phyloP scores from a whole-genome alignment of 1,140 invertebrate genomes.

The Drosophila malerkotliana region DNA sequence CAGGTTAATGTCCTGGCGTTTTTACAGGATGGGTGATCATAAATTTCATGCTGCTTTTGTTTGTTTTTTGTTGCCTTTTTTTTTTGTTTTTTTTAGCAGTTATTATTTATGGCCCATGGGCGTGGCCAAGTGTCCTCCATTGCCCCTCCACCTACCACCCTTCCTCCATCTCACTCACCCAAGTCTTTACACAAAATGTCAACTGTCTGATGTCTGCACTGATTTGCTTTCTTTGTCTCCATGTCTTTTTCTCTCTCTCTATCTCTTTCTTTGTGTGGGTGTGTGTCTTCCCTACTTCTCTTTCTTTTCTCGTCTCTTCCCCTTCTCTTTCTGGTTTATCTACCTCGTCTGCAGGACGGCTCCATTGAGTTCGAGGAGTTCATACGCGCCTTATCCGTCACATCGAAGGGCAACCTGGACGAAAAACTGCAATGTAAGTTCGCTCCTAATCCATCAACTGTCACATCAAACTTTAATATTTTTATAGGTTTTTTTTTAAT shows the following conservation, averaged over 20 bases:
- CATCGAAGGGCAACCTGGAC: slow-evolving; percentile 97
- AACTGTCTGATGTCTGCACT: slow-evolving; percentile 69
- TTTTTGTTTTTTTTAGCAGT: slow-evolving; percentile 16
- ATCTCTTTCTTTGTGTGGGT: slow-evolving; percentile 9
- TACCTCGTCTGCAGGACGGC: slow-evolving; percentile 89
- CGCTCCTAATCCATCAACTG: background rate
- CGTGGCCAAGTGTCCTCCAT: slow-evolving; percentile 21
- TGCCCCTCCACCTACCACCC: background rate
- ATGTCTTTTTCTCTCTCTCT: slow-evolving; percentile 1
- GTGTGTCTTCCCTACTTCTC: slow-evolving; percentile 10
- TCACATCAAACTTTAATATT: background rate
- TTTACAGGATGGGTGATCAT: slow-evolving; percentile 44
- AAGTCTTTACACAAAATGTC: slow-evolving; percentile 42
- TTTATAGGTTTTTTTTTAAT: background rate
- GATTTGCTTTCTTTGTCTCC: slow-evolving; percentile 61
- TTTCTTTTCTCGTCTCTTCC: background rate
- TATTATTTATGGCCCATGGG: slow-evolving; percentile 67
- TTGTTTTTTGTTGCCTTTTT: slow-evolving; percentile 8
- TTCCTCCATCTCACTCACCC: background rate
- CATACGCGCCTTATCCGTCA: slow-evolving; percentile 96
- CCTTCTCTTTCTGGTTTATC: slow-evolving; percentile 4
- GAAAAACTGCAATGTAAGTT: slow-evolving; percentile 98
- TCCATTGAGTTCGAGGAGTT: slow-evolving; percentile 99
- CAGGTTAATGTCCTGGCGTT: slow-evolving; percentile 22
- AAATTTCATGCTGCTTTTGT: slow-evolving; percentile 30